Evolutionary conservation across 35 echinoderm and acorn worm species (phyloP).

Genomic region (Ophiothrix spiculata): DNA sequence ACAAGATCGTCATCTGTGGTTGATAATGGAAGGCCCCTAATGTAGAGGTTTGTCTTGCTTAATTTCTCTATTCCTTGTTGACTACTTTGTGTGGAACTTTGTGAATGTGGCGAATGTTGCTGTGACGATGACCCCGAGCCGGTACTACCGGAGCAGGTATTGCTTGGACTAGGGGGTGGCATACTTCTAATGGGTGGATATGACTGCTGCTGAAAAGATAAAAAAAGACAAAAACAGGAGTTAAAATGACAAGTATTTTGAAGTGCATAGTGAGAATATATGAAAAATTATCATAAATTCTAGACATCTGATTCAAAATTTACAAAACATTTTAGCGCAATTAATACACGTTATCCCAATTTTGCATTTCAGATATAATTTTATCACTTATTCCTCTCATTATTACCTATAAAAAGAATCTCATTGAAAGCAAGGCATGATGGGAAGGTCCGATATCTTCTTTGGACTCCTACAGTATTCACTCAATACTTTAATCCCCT

Average conservation of each 20-base stretch:
- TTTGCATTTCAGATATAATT: no score
- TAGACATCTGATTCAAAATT: no score
- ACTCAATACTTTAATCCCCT: no score
- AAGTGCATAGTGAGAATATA: no score
- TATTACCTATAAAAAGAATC: no score
- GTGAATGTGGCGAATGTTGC: conserved; percentile 38
- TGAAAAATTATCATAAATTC: no score
- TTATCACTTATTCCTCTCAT: no score
- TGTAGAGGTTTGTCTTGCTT: conserved; percentile 30
- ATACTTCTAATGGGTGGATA: conserved; percentile 31
- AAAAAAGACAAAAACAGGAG: not conserved
- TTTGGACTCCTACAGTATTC: no score
- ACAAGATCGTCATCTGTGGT: conserved; percentile 42
- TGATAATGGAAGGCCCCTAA: conserved; percentile 22
- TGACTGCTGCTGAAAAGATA: conserved; percentile 10
- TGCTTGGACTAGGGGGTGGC: conserved; percentile 34
- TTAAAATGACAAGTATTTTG: not conserved
- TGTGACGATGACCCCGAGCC: conserved; percentile 31
- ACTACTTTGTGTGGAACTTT: conserved; percentile 34
- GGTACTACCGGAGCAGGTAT: conserved; percentile 18
- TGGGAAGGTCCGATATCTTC: no score
- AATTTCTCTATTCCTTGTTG: conserved; percentile 30
- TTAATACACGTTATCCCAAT: no score
- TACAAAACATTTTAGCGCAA: no score
- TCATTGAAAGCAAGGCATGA: no score